Base-by-base conservation (phyloP, 2,113 vertebrate species). In the Raja brachyura region DNA sequence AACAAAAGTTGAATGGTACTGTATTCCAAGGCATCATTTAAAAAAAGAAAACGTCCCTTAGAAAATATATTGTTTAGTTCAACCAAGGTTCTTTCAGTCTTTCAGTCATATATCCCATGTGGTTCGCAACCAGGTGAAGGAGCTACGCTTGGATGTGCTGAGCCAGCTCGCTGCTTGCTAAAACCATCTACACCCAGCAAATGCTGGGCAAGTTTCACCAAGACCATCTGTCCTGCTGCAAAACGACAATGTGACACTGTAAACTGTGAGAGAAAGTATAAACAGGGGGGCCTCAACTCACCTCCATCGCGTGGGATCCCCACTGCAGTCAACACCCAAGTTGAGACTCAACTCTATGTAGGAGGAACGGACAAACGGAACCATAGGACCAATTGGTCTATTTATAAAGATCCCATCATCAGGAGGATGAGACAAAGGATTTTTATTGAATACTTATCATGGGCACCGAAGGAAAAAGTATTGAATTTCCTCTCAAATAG, bases 51-150 rank as follows among this genome's bases (percentile, higher is more conserved):
- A 73, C 25, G 39, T 66, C 68, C 68, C 14, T 66, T 90, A 25
- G 88, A 73, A 92, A 92, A 92, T 39, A 92, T 22, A 4, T 90
- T 39, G 11, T 14, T 92, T n/a, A n/a, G n/a, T n/a, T n/a, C n/a
- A n/a, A n/a, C n/a, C n/a, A n/a, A n/a, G n/a, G n/a, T n/a, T n/a
- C n/a, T n/a, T n/a, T n/a, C n/a, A n/a, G n/a, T n/a, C 66, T 28
- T 92, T 73, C 66, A 92, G 63, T 92, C 90, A 92, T 92, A 73
- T 92, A 92, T 39, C 66, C 11, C 66, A 31, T 73, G 66, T 48
- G 66, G 31, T 92, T 48, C 39, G 4, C 33, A 48, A 68, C 9
- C 66, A 39, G 13, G 22, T n/a, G 48, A 0, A 92, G 90, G 39
- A 92, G 22, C 63, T 70, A 20, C 25, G 33, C 66, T 13, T 31